These are phyloP conservation scores for Stramonita haemastoma DNA, from an alignment of 2,888 invertebrate genomes.

Conservation along the genomic window DNA sequence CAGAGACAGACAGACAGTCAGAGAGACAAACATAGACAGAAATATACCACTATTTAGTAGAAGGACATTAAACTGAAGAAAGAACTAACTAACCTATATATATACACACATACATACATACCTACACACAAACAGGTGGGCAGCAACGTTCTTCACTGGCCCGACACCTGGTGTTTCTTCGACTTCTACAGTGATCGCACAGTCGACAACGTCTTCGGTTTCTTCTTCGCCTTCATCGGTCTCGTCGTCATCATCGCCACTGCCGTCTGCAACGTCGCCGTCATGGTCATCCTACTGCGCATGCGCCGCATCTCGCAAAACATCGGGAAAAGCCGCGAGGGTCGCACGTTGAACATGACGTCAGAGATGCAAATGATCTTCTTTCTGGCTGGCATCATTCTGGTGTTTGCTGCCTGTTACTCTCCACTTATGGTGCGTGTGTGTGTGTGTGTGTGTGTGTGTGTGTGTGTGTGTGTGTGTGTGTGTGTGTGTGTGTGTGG, in stretches of 20 bases:
- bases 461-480: too few relatives aligned
- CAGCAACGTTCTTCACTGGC: constrained; percentile 73
- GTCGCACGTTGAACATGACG: constrained; percentile 43
- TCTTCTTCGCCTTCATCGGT: constrained; percentile 69
- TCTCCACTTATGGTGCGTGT: constrained; percentile 74
- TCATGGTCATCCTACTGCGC: constrained; percentile 63
- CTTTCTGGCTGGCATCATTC: constrained; percentile 74
- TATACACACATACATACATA: background rate
- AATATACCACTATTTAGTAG: too few relatives aligned
- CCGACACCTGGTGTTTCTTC: constrained; percentile 77
- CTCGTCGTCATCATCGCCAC: constrained; percentile 66
- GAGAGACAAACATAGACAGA: too few relatives aligned
- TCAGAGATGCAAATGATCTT: constrained; percentile 77
- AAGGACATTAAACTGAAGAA: too few relatives aligned
- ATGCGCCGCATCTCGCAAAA: constrained; percentile 55
- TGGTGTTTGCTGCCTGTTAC: constrained; percentile 76
- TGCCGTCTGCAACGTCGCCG: constrained; percentile 64
- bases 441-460: background rate
- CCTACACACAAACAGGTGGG: constrained; percentile 59
- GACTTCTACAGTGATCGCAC: constrained; percentile 66
- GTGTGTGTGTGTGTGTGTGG: too few relatives aligned
- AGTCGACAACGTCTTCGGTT: constrained; percentile 66
- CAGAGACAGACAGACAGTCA: too few relatives aligned
- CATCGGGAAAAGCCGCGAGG: constrained; percentile 52
- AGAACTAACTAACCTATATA: too few relatives aligned